phyloP scores from a whole-genome alignment of 2,113 vertebrate genomes.

The Triplophysa rosa region DNA sequence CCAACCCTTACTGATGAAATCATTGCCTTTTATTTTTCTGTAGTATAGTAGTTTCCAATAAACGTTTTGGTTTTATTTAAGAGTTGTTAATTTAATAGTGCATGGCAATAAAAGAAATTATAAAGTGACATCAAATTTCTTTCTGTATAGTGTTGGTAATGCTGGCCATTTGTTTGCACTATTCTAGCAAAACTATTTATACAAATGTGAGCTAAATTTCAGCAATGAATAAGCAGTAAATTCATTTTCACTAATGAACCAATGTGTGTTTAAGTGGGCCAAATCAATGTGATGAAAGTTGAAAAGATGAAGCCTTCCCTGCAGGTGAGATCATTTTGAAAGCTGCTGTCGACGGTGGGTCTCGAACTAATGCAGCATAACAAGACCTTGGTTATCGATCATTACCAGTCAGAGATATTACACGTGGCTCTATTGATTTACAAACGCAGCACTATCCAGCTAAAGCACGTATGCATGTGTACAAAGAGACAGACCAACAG shows the following conservation, averaged over 20 bases:
- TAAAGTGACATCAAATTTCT: not conserved
- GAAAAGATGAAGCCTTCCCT: conserved; percentile 27
- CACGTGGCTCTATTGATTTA: conserved; percentile 32
- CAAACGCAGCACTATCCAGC: not conserved
- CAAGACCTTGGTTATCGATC: conserved; percentile 24
- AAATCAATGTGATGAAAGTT: conserved; percentile 30
- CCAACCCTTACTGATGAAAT: no score
- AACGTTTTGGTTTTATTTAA: no score
- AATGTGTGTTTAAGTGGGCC: not conserved
- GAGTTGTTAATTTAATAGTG: not conserved
- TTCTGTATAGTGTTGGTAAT: not conserved
- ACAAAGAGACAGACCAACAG: not conserved
- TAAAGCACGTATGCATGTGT: not conserved
- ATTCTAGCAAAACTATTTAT: not conserved
- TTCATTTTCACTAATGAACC: conserved; percentile 19
- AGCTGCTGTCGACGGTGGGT: conserved; percentile 20
- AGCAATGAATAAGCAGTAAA: not conserved
- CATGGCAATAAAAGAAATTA: not conserved
- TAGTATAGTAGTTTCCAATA: no score
- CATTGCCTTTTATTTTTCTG: no score
- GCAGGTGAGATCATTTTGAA: conserved; percentile 30
- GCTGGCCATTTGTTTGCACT: not conserved
- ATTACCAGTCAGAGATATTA: conserved; percentile 35
- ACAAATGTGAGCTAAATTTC: not conserved
- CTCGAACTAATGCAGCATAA: conserved; percentile 40